Evolutionary conservation across 2,888 invertebrate species (phyloP).

Genomic region (Pristionchus japonicus): DNA sequence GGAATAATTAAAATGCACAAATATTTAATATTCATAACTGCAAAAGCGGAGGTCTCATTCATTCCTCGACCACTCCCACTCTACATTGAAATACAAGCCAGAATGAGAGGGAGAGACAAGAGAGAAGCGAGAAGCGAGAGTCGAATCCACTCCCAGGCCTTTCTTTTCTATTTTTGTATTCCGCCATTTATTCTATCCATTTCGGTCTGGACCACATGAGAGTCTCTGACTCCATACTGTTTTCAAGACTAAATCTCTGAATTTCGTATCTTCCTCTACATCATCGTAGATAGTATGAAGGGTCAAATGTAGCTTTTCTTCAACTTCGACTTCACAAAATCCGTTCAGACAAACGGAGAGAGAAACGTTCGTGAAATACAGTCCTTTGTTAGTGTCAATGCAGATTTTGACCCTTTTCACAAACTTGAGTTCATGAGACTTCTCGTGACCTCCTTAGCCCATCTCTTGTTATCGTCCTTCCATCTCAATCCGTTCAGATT

Average conservation of each 20-base stretch:
- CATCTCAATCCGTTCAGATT: background rate
- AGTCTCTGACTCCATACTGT: background rate
- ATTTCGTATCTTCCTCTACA: too few species aligned
- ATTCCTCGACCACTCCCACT: background rate
- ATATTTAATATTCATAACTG: background rate
- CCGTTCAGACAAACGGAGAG: too few species aligned
- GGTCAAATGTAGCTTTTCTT: too few species aligned
- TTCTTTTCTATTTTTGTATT: background rate
- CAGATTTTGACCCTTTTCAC: too few species aligned
- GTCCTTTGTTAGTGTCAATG: too few species aligned
- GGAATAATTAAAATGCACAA: background rate
- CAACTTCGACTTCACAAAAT: too few species aligned
- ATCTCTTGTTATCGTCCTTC: background rate
- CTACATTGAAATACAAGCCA: slow-evolving; percentile 7
- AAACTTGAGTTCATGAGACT: too few species aligned
- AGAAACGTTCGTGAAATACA: too few species aligned
- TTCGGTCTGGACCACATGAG: background rate
- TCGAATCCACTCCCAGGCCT: background rate
- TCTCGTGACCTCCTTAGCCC: background rate
- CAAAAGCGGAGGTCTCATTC: background rate
- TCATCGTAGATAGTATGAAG: too few species aligned
- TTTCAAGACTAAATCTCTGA: background rate
- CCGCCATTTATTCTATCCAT: slow-evolving; percentile 6
- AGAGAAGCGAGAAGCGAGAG: background rate
- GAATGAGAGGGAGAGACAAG: background rate